Conservation (phyloP, 92 coral and sea anemone genomes). For the Diadumene lineata region DNA sequence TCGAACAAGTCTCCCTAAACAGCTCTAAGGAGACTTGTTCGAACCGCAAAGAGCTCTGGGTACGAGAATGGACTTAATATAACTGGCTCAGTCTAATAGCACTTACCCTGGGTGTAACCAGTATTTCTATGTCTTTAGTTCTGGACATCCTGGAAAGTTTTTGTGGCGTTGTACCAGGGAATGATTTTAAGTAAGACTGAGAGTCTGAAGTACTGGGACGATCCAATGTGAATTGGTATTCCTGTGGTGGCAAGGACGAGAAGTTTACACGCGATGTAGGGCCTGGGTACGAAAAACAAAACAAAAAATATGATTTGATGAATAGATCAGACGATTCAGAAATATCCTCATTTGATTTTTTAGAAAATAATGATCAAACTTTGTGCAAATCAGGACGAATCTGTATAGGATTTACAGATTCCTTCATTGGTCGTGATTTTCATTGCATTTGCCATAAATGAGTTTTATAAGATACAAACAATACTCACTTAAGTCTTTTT, state of each 20-base stretch:
- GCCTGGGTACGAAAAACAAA: not conserved
- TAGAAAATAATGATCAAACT: not conserved
- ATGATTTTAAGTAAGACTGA: conserved; percentile 21
- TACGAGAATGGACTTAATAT: too few species aligned
- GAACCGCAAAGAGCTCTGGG: too few species aligned
- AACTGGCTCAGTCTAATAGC: too few species aligned
- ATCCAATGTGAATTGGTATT: conserved; percentile 11
- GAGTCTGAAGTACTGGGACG: conserved; percentile 47
- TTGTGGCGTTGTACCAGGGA: conserved; percentile 71
- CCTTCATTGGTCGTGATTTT: too few species aligned
- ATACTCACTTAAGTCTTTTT: conserved; percentile 12
- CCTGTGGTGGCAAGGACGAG: conserved; percentile 23
- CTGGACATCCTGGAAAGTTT: conserved; percentile 72
- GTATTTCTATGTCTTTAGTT: conserved; percentile 54
- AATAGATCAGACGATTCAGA: not conserved
- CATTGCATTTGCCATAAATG: too few species aligned
- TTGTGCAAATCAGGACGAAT: too few species aligned
- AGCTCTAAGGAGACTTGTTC: too few species aligned
- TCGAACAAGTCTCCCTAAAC: too few species aligned
- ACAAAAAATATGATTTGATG: not conserved
- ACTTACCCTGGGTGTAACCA: conserved; percentile 79
- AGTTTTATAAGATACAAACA: not conserved
- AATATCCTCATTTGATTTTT: not conserved
- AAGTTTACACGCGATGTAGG: conserved; percentile 28
- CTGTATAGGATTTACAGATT: not conserved